Evolutionary conservation across 2,797 vertebrate genomes (phyloP), one percentile per base, ranked within the genome.

Genomic region (Cynopterus sphinx): DNA sequence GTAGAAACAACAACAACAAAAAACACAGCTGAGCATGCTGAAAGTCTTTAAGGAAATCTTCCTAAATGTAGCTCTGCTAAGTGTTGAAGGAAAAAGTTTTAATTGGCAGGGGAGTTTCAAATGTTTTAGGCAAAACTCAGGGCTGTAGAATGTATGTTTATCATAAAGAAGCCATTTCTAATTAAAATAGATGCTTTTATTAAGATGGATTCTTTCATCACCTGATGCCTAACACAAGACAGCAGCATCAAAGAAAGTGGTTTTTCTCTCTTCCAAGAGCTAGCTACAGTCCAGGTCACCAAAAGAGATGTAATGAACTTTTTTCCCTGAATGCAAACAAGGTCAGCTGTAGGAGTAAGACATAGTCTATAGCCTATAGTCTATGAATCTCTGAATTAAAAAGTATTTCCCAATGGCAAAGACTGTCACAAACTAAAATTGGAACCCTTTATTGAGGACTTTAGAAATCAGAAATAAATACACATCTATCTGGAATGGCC

Each of bases 11-110:
- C 97, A 94, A 68, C 49, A 49, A 49, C 10, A 96, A 97, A 95
- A 55, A 24, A 8, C 21, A 87, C 67, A 51, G 63, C 85, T 96
- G 92, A 97, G 94, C 63, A 31, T 24, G 77, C 94, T 95, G 90
- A 85, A 96, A 96, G 57, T 57, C 94, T 95, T 90, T 91, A 83
- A 95, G 78, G 88, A 96, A 88, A 74, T 90, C 74, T 96, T 95
- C 91, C 90, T 91, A 91, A 95, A 95, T 89, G 92, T 6, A 96
- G 92, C 68, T 85, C 73, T 93, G 81, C 57, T 95, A 82, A 91
- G 61, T 82, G 75, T 85, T 55, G 36, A 95, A 92, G 81, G 65
- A 83, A 90, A 92, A 95, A 26, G 43, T 94, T 92, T 95, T 96
- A 90, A 86, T 94, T 94, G 46, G 88, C 86, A 97, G 96, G 81